Base-by-base conservation (phyloP, 2,888 invertebrate species). In the Microplitis deprimator region DNA sequence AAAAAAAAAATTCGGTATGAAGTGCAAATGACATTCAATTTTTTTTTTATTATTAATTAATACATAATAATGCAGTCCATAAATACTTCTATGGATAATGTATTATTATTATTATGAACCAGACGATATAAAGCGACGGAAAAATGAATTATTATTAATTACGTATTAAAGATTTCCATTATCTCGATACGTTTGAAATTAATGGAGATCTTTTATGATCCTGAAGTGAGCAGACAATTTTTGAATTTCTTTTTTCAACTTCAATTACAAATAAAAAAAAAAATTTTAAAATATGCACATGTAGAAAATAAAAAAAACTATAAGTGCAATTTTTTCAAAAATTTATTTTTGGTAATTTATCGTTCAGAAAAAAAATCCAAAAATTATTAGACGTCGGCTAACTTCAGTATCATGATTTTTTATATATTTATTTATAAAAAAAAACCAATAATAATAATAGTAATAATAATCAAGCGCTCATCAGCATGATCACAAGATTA, bases 71-170 rank as follows among this genome's bases (percentile, higher is more conserved):
- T 50, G 50, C 50, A 40, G 17, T 40, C 71, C 40, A 72, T 72
- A 62, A 72, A 62, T 72, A 72, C 13, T 50, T 71, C 61, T 61
- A 61, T 72, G 40, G 61, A 13, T 40, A 72, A 16, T 70, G 29
- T 59, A 60, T 70, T 68, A 59, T 70, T 59, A 60, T 70, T 68
- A 59, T 70, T 60, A 70, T n/a, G 59, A 70, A 29, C 70, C 6
- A 17, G 67, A 67, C 20, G 67, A 64, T 64, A 64, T 7, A 16
- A 20, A 6, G 29, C 20, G 67, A 67, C 10, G 10, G 20, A 64
- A 64, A 20, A 17, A 16, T 7, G 3, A 17, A 64, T 29, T 29
- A 67, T 29, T 17, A 64, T 8, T 10, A 20, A 64, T 20, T 41
- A 41, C 8, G 41, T 41, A 13, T 10, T 3, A 1, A 50, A 50